phyloP scores from a whole-genome alignment of 1,140 invertebrate genomes.

The Drosophila erecta region DNA sequence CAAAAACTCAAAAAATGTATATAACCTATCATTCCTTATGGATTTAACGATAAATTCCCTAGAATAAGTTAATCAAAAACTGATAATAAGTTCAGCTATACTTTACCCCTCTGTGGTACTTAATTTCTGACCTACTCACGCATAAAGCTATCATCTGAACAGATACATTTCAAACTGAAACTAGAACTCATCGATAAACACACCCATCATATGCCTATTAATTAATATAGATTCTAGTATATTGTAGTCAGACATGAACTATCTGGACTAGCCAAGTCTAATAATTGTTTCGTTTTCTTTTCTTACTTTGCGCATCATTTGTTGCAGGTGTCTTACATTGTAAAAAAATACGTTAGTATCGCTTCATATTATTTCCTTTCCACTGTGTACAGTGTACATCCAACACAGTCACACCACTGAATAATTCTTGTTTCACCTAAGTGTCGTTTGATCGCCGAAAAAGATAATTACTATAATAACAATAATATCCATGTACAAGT shows the following conservation, averaged over 20 bases:
- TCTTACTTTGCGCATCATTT: slow-evolving; percentile 83
- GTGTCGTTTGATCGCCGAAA: slow-evolving; percentile 44
- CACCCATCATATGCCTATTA: slow-evolving; percentile 19
- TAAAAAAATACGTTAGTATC: slow-evolving; percentile 85
- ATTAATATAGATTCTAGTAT: slow-evolving; percentile 30
- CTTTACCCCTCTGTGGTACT: not conserved
- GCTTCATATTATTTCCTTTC: slow-evolving; percentile 76
- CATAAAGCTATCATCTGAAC: slow-evolving; percentile 10
- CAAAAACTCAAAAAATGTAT: not conserved
- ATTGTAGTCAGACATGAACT: slow-evolving; percentile 49
- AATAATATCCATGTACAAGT: slow-evolving; percentile 4
- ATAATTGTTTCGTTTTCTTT: slow-evolving; percentile 80
- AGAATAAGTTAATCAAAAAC: not conserved
- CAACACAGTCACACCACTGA: slow-evolving; percentile 24
- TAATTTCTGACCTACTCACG: slow-evolving; percentile 22
- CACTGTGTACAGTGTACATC: slow-evolving; percentile 42
- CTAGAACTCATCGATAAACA: slow-evolving; percentile 22
- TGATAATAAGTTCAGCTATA: not conserved
- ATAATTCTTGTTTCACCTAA: slow-evolving; percentile 35
- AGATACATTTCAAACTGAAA: slow-evolving; percentile 16
- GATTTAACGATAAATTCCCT: not conserved
- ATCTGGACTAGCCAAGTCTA: slow-evolving; percentile 74
- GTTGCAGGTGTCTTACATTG: slow-evolving; percentile 84
- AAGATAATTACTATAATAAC: not conserved
- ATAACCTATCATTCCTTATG: not conserved